Base-by-base conservation (phyloP, 2,113 vertebrate species). In the Thermophis baileyi region DNA sequence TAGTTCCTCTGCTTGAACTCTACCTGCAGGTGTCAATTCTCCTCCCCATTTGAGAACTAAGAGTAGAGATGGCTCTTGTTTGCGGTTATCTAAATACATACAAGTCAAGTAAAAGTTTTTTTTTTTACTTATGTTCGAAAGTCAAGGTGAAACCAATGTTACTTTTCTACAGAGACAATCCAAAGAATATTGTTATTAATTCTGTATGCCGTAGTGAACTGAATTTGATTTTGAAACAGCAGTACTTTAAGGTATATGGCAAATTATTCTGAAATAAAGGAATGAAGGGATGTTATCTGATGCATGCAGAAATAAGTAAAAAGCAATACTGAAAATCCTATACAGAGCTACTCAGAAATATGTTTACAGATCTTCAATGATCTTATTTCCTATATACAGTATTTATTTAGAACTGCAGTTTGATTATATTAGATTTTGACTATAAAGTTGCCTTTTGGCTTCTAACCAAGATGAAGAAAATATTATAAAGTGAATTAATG, bases 21-120 rank as follows among this genome's bases (percentile, higher is more conserved):
- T 97, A 95, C 98, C 98, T 35, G 98, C 98, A 92, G 98, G 98
- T 8, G 98, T 99, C 94, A 99, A 87, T 94, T 99, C 98, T 94
- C 98, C 98, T 96, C 98, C 98, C 98, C 98, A 99, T 94, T 99
- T 99, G 69, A 99, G 94, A 96, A 99, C 98, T 95, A 99, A 96
- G 89, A 99, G 97, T 63, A 99, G 96, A 14, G 98, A 99, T 1
- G 98, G 98, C 87, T 99, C 98, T 47, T 98, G 98, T 97, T 98
- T 98, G 94, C 97, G 96, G 69, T 97, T 98, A 69, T 99, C 98
- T 99, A 96, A 87, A 96, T 93, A 53, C 24, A 94, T 51, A 91
- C 0, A 92, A 60, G 25, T 11, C 7, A 55, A 51, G 30, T 49
- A 30, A 89, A 89, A 89, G 7, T 5, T 2, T 16, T 18, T 55